Base-by-base conservation (phyloP, 1,140 invertebrate species). In the Drosophila orena region DNA sequence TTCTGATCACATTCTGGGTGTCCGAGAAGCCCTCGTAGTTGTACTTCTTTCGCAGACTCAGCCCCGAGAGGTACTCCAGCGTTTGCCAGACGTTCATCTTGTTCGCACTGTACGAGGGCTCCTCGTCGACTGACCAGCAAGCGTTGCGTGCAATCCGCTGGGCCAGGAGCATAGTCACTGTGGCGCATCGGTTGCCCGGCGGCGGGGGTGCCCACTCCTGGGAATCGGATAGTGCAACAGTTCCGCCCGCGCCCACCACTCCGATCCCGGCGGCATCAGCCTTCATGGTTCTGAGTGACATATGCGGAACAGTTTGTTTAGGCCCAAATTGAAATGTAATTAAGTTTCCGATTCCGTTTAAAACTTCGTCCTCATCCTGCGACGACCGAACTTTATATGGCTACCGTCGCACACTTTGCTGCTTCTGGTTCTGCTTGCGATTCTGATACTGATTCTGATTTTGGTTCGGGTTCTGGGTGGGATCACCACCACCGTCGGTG, bases 31-130 rank as follows among this genome's bases (percentile, higher is more conserved):
- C 91, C 56, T 92, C 90, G 52, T 92, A 92, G 49, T 92, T 91
- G 60, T 91, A 92, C 2, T 81, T 81, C 37, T 91, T 91, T 10
- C 91, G 90, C 3, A 90, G 68, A 52, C 69, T 92, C 0, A 92
- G 17, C 2, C 80, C 73, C 43, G 91, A 91, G 0, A 92, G 72
- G 37, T 89, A 91, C 43, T 92, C 91, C 14, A 92, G 57, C 15
- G 89, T 92, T 53, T 92, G 91, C 91, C 89, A 92, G 44, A 92
- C 91, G 61, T 92, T 92, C 91, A 92, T 92, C 59, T 79, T 91
- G 88, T 91, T 91, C 59, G 90, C 54, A 79, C 86, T 66, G 85
- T 84, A 91, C 70, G 76, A 80, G 54, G 85, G 79, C 68, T 91
- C 84, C 42, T 81, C 77, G 64, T 90, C 91, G 88, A 92, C 91